Percentiles rank a stretch among this genome's conserved stretches.
Evolutionary conservation across 30 jellyfish, hydroid and myxozoan genomes (phyloP).

Genomic region (Kudoa iwatai): DNA sequence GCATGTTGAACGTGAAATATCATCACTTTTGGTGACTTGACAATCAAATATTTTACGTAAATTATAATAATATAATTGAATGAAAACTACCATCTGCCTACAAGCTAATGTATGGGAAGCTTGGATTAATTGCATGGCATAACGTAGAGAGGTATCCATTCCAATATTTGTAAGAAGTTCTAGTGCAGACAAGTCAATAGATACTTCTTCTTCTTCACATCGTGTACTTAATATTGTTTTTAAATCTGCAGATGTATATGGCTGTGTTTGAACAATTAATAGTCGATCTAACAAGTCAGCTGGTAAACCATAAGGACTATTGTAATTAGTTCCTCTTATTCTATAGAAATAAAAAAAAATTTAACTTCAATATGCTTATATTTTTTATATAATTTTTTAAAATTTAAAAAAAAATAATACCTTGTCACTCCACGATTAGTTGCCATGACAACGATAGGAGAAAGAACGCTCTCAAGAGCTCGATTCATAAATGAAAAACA

Average conservation of each 20-base stretch:
- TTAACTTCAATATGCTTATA: no score
- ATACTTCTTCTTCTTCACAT: slow-evolving; percentile 4
- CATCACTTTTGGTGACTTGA: no score
- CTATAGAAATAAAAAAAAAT: slow-evolving; percentile 11
- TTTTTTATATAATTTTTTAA: neutral
- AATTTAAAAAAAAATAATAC: slow-evolving; percentile 3
- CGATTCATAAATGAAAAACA: slow-evolving; percentile 77
- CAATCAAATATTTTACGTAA: no score
- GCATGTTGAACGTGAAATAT: no score
- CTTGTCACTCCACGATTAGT: slow-evolving; percentile 81
- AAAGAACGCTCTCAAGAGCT: slow-evolving; percentile 60
- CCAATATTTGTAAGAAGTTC: neutral
- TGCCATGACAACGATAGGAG: slow-evolving; percentile 80
- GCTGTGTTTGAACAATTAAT: slow-evolving; percentile 41
- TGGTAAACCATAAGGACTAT: slow-evolving; percentile 86
- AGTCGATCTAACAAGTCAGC: slow-evolving; percentile 45
- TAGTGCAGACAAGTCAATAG: neutral
- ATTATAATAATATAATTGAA: no score
- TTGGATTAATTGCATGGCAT: neutral
- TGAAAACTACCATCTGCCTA: no score
- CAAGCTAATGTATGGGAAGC: no score
- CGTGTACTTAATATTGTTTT: slow-evolving; percentile 33
- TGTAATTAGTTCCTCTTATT: slow-evolving; percentile 61
- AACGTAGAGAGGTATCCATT: neutral
- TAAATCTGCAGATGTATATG: slow-evolving; percentile 45